These are phyloP conservation scores for Drosophila albomicans DNA, from an alignment of 1,140 invertebrate genomes.

Conservation along the genomic window DNA sequence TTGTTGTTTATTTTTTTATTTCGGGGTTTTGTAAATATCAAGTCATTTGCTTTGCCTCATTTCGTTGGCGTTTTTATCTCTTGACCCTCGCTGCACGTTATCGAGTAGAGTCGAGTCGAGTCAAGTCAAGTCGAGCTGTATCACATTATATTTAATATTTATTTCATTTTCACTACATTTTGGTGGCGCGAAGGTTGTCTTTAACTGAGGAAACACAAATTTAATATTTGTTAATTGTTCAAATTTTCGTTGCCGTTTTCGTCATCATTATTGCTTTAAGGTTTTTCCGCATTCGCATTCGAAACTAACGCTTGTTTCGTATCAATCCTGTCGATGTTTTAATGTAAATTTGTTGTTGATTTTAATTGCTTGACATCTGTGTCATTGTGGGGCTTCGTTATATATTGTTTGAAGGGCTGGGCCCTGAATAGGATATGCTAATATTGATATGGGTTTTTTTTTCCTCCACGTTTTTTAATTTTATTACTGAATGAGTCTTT, in stretches of 20 bases:
- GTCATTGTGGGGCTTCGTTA: slow-evolving; percentile 8
- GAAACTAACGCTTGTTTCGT: slow-evolving; percentile 16
- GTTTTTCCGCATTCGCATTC: slow-evolving; percentile 46
- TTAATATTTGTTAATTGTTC: slow-evolving; percentile 63
- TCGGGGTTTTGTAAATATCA: slow-evolving; percentile 48
- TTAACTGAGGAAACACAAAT: slow-evolving; percentile 29
- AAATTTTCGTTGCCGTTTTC: slow-evolving; percentile 36
- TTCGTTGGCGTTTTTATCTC: slow-evolving; percentile 38
- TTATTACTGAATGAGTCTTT: slow-evolving; percentile 27
- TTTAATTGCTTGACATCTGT: slow-evolving; percentile 24
- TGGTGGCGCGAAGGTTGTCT: slow-evolving; percentile 25
- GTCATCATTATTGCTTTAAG: slow-evolving; percentile 37
- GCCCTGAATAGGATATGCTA: slow-evolving; percentile 36
- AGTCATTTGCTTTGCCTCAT: slow-evolving; percentile 58
- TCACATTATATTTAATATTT: slow-evolving; percentile 48
- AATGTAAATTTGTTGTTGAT: slow-evolving; percentile 18
- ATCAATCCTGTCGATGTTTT: slow-evolving; percentile 31
- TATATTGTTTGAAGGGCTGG: slow-evolving; percentile 6
- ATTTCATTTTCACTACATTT: slow-evolving; percentile 38
- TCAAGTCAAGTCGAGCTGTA: slow-evolving; percentile 21
- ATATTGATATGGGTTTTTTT: slow-evolving; percentile 20
- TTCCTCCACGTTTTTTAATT: not conserved
- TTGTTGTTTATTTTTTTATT: slow-evolving; percentile 20
- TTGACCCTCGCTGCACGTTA: slow-evolving; percentile 38
- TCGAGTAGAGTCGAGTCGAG: slow-evolving; percentile 27